Conservation (phyloP, 2,888 invertebrate genomes). For the Agonum fuliginosum region DNA sequence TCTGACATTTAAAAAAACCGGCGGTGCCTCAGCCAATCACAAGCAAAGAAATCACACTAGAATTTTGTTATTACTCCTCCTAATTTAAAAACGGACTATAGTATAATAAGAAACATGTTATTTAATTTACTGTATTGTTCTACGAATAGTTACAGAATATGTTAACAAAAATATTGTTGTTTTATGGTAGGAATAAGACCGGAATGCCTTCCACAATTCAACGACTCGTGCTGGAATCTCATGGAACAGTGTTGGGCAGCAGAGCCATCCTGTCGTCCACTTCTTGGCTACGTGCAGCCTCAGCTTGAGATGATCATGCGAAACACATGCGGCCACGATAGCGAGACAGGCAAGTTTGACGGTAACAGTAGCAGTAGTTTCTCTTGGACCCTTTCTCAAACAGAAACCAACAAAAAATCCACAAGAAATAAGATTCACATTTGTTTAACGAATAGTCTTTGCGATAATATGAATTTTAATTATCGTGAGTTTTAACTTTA, state of each 20-base stretch:
- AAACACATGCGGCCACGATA: slow-evolving; percentile 33
- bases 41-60: too few relatives aligned
- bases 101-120: too few relatives aligned
- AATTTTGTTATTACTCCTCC: too few relatives aligned
- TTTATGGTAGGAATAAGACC: slow-evolving; percentile 82
- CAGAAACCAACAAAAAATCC: background rate
- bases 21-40: too few relatives aligned
- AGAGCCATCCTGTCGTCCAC: slow-evolving; percentile 82
- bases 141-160: slow-evolving; percentile 85
- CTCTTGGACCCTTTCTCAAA: slow-evolving; percentile 41
- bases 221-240: slow-evolving; percentile 86
- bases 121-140: background rate
- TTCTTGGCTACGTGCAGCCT: slow-evolving; percentile 86
- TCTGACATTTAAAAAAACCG: too few relatives aligned
- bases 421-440: slow-evolving; percentile 3
- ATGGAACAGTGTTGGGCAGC: slow-evolving; percentile 91
- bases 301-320: slow-evolving; percentile 76
- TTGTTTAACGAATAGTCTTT: slow-evolving; percentile 18
- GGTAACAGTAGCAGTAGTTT: slow-evolving; percentile 25
- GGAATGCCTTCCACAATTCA: slow-evolving; percentile 84
- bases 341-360: slow-evolving; percentile 57
- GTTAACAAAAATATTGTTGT: slow-evolving; percentile 71
- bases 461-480: slow-evolving; percentile 44
- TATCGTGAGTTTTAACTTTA: slow-evolving; percentile 48
- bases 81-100: too few relatives aligned